Evolutionary conservation across 1,140 invertebrate species (phyloP), one percentile per base, ranked within the genome.

Genomic region (Trichonephila inaurata): DNA sequence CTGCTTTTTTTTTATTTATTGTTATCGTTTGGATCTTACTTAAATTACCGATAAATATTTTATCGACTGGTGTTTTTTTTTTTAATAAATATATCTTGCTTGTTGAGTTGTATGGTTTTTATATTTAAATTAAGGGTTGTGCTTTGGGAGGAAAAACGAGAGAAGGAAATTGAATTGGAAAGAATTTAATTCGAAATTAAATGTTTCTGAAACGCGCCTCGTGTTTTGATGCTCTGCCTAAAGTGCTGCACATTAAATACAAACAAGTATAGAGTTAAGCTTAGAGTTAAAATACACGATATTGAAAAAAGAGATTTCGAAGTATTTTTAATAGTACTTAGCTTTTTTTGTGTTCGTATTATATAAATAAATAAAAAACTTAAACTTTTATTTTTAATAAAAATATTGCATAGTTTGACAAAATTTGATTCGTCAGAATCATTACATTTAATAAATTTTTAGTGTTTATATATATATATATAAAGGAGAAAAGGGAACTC

Each of bases 31-130:
- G 2, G 14, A 12, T 28, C 7, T 72, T 33, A 72, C 28, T 72
- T 72, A 72, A 72, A 72, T 72, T 72, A 72, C 28, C 69, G 69
- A 33, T 72, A 72, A 72, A 72, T 72, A 72, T 72, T 72, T 72
- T 72, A 24, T 72, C 69, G 69, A 72, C 28, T 72, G n/a, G 10
- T 3, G 33, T 72, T 33, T 33, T 72, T 72, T 33, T 33, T 72
- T 16, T 72, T 72, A 28, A 28, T 28, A 28, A 28, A 28, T 28
- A 0, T 72, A 5, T 72, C 33, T 40, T 24, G 14, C 28, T 72
- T 72, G 4, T 33, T 33, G 33, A 28, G 12, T 18, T 7, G 51
- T 51, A 5, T 51, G 0, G 51, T 51, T 51, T 51, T 72, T 28
- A 28, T 1, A 16, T 72, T 72, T 72, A 24, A 72, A 72, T 33